Base-by-base conservation (phyloP, 2,797 vertebrate genomes). In the Tolypeutes matacus region DNA sequence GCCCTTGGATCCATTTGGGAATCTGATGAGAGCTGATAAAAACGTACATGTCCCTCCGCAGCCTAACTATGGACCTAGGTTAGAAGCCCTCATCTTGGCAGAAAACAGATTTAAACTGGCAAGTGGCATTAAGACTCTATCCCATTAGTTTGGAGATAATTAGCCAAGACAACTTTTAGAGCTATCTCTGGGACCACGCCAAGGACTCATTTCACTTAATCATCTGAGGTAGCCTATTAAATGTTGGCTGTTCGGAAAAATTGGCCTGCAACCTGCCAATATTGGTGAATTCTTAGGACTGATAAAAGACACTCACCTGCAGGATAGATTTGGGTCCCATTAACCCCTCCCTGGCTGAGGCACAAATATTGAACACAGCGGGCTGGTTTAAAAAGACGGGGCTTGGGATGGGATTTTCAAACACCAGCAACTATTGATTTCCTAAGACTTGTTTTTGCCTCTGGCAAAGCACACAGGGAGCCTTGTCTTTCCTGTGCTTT, bases 191-290 rank as follows among this genome's bases (percentile, higher is more conserved):
- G 92, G 73, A 73, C 42, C 1, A 23, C 25, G 87, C 91, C 94
- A 96, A 96, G 83, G 76, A 96, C 93, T 83, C 56, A 46, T 95
- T 95, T 88, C 75, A 95, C 91, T 95, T 96, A 56, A 69, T 95
- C 94, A 90, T 97, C 86, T 12, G 34, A 77, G 23, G 25, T 65
- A 83, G 92, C 94, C 94, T 95, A 93, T 97, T 96, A 93, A 96
- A 94, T 95, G 95, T 92, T 65, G 75, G 89, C 81, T 53, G 0
- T 81, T 96, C 84, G 88, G 85, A 90, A 92, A 95, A 88, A 65
- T 31, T 58, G 72, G 25, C 13, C 87, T 84, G 64, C 82, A 85
- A 73, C 27, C 92, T 93, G 95, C 90, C 95, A 93, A 94, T 84
- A 80, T 64, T 23, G 8, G 84, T 90, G 89, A 92, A 85, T 94